Base-by-base conservation (phyloP, 2,888 invertebrate genomes). In the Oxystoma pomonae region DNA sequence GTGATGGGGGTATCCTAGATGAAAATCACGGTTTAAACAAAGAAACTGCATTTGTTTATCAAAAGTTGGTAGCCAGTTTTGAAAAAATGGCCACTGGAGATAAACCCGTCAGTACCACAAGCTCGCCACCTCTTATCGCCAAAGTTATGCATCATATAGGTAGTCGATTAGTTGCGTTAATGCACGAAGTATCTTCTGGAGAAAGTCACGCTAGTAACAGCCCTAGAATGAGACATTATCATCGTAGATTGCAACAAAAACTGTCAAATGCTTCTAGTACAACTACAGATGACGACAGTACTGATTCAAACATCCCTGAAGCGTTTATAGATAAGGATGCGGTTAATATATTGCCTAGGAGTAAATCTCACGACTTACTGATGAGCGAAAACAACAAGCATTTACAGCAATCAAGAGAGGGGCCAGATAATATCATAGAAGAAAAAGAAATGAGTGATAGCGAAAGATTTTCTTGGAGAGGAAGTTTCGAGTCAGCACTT, bases 131-230 rank as follows among this genome's bases (percentile, higher is more conserved):
- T 0, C 78, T 94, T 22, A 90, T 94, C 64, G 92, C 93, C 1
- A 93, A 94, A 82, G 94, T 94, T 16, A 93, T 95, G 92, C 90
- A 93, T 71, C 95, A 95, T 75, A 95, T 95, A 63, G 94, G 94
- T 9, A 91, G 91, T 55, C 83, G 94, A 20, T 80, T 95, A 65
- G 93, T 94, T 20, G 93, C 94, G 0, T 81, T 95, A 65, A 95
- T 95, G 95, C 94, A 94, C 76, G 94, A 95, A 77, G 94, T 94
- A 1, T 92, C 92, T 16, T 91, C 90, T 58, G 91, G 91, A 35
- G 87, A 86, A 66, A 83, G 84, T 53, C 84, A 84, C 67, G 81
- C 83, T 3, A 83, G 83, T 55, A 81, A 80, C 50, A 90, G 90
- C 69, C 87, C 91, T 0, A 82, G 85, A 70, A 83, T 84, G 5